Evolutionary conservation across 2,113 vertebrate species (phyloP), one percentile per base, ranked within the genome.

Genomic region (Stigmatopora argus): DNA sequence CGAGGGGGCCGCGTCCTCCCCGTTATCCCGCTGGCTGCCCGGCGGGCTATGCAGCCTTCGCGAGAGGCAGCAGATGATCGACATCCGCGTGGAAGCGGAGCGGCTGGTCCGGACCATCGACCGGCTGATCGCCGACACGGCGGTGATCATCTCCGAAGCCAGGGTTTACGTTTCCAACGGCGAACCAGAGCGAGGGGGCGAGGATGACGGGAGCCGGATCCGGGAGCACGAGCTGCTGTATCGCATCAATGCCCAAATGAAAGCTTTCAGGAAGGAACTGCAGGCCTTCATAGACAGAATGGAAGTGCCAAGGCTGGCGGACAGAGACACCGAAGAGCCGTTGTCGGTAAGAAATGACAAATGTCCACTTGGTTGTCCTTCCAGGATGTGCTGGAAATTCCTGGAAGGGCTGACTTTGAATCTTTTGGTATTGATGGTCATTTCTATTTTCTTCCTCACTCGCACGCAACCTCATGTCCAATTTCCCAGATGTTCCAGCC

Each of bases 401-500:
- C 23, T 56, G 53, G 53, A 15, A 14, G 52, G 52, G 23, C 52
- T 15, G 53, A 56, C 23, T 55, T 31, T 56, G 14, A 56, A 48
- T n/a, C 1, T 0, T 66, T 66, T 34, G 67, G 68, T 15, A 19
- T 60, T 74, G 63, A 78, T 66, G 35, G 26, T 71, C 18, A 66
- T 75, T 78, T 78, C 71, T 70, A 31, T 72, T 71, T 72, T 69
- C 63, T 21, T 61, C 65, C 75, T 79, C 60, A 81, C 72, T 73
- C n/a, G n/a, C n/a, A n/a, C 35, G 68, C 74, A 71, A 65, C 67
- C 69, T 71, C 41, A 70, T 72, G 58, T 72, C 78, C 78, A 53
- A 65, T 90, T 31, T 90, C 87, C 90, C 92, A 99, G 96, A 99
- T 99, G 96, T 98, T 98, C 92, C 97, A 99, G 93, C 97, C 97